Base-by-base conservation (phyloP, 2,888 invertebrate species). In the Clusia tigrina region DNA sequence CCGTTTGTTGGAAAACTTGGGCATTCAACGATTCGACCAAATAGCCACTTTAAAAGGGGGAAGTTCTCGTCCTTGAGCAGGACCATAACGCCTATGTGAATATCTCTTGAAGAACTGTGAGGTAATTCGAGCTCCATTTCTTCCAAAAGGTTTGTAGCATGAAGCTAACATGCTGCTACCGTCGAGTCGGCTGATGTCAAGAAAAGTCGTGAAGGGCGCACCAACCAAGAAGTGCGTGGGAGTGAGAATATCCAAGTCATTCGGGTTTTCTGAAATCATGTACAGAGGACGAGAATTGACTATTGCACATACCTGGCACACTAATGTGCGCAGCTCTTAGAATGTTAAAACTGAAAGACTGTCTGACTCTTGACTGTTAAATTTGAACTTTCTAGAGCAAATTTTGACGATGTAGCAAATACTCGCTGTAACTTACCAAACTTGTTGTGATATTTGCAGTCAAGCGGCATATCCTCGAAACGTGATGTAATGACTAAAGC, bases 201-300 rank as follows among this genome's bases (percentile, higher is more conserved):
- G 46, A 22, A 61, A 58, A 18, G 54, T 15, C 1, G 59, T 55
- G 15, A 63, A 53, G 2, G 64, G 67, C 20, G 68, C 63, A 15
- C 65, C 67, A 18, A 66, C 56, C 15, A 69, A 51, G 51, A 69
- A 69, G 22, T 69, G 67, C 12, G 58, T 62, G 2, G 69, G 66
- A 10, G 64, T 64, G 42, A 66, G 56, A 2, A 60, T 51, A 17
- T 64, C 63, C 22, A 66, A 18, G 62, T 64, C 59, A 15, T 20
- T 15, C 22, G 17, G 62, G 58, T 22, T 62, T 58, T 24, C 64
- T 66, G 68, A 54, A 62, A 66, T 61, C 20, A 63, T 38, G 64
- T 52, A 56, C 9, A 69, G 38, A 54, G 65, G 66, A 6, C 68
- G 53, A 18, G 66, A 70, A 26, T 69, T 70, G 23, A 68, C 57